Base-by-base conservation (phyloP, 2,888 invertebrate species). In the Exocentrus adspersus region DNA sequence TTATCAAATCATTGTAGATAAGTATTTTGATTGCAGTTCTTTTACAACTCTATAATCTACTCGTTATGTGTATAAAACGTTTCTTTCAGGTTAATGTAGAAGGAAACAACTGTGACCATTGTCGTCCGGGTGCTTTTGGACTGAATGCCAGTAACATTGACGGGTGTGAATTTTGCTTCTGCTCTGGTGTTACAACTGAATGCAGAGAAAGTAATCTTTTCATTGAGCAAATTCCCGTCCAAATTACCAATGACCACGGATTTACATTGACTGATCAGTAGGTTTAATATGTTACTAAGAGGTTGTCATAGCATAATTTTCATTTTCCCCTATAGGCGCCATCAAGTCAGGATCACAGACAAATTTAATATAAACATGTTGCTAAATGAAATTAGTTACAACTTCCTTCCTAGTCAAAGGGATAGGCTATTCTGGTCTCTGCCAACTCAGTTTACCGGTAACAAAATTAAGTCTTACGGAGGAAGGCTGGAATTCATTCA, bases 101-200 rank as follows among this genome's bases (percentile, higher is more conserved):
- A 68, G 97, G 97, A 0, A 79, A 84, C 0, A 85, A 85, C 50
- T 97, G 97, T 79, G 89, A 92, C 78, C 86, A 87, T 17, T 97
- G 97, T 78, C 86, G 90, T 2, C 84, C 86, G 2, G 92, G 93
- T 4, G 91, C 92, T 0, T 97, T 92, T 79, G 92, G 93, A 16
- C 85, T 97, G 0, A 88, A 90, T 16, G 78, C 81, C 0, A 81
- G 81, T 12, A 91, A 94, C 81, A 86, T 88, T 0, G 86, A 89
- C 48, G 97, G 97, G 7, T 98, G 97, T 79, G 87, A 89, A 46
- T 85, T 90, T 58, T 98, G 97, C 80, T 97, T 90, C 85, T 98
- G 97, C 81, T 94, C 93, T 17, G 94, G 93, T 9, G 89, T 92
- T 6, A 88, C 92, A 0, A 85, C 84, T 1, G 87, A 89, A 24